phyloP scores from a whole-genome alignment of 2,888 invertebrate species.

The Acronicta psi region DNA sequence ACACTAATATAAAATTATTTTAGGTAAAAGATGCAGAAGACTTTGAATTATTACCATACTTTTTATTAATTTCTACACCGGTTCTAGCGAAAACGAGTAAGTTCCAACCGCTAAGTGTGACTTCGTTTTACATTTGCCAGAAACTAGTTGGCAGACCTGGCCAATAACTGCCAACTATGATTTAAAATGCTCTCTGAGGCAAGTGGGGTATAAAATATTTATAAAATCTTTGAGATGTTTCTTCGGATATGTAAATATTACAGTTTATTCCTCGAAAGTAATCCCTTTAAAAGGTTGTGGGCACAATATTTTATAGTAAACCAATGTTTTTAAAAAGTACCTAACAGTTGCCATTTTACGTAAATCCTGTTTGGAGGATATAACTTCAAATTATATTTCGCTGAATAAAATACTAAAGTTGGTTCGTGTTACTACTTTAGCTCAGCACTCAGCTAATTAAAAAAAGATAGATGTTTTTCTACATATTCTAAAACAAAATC shows the following conservation, averaged over 20 bases:
- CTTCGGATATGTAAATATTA: constrained; percentile 33
- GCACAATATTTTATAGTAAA: constrained; percentile 24
- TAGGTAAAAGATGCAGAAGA: constrained; percentile 21
- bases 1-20: background rate
- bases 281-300: constrained; percentile 48
- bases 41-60: constrained; percentile 38
- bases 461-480: too few relatives aligned
- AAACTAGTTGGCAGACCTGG: constrained; percentile 33
- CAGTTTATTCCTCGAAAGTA: constrained; percentile 29
- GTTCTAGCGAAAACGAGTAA: constrained; percentile 18
- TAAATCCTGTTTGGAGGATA: background rate
- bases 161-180: constrained; percentile 52
- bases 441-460: background rate
- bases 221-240: constrained; percentile 42
- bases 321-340: constrained; percentile 10
- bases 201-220: constrained; percentile 37
- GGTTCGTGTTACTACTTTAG: background rate
- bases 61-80: constrained; percentile 30
- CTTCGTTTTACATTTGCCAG: constrained; percentile 36
- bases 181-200: constrained; percentile 45
- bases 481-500: too few relatives aligned
- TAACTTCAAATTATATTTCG: constrained; percentile 7
- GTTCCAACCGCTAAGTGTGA: constrained; percentile 10
- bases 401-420: background rate
- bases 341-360: constrained; percentile 7